Base-by-base conservation (phyloP, 2,113 vertebrate genomes). In the Dryoscopus gambensis region DNA sequence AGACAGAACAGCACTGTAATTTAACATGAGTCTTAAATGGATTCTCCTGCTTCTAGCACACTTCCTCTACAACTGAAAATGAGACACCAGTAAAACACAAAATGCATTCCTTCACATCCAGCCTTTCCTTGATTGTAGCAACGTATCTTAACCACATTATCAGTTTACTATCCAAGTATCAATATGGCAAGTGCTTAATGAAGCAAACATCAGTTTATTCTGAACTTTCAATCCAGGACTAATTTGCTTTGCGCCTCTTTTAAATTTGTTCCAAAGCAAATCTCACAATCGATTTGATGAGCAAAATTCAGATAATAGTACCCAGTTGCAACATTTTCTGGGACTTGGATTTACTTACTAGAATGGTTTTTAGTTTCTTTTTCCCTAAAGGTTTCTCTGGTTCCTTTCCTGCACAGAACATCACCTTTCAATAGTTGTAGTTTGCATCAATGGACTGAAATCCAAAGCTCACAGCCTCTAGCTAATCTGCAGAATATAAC, bases 1-100 rank as follows among this genome's bases (percentile, higher is more conserved):
- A 97, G 64, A 92, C 25, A 87, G 75, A 97, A 93, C 18, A 81
- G 44, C 27, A 44, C n/a, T 52, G 25, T 40, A 95, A 85, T 95
- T 92, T 93, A 93, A 93, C 52, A 74, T n/a, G 63, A 83, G n/a
- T 94, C 86, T 89, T 86, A 90, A 80, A 94, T 2, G 22, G 55
- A 92, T 95, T 89, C 37, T 96, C 11, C 8, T 82, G 52, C 47
- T 84, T 91, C 50, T 53, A 42, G 59, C 33, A 93, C 52, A 49
- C 28, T 90, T 84, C 53, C 47, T 76, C 33, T n/a, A 39, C 19
- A 84, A 52, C 7, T 92, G 62, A 94, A 97, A 97, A 84, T 63
- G 30, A 91, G 44, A 80, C 68, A 53, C 49, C 24, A 77, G 17
- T 56, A 74, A 83, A 70, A 56, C 6, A 63, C 4, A 81, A 85